A percentile compares a stretch with the other conserved stretches of the same genome.
phyloP scores from a whole-genome alignment of 2,797 vertebrate species.

The Lacerta agilis region DNA sequence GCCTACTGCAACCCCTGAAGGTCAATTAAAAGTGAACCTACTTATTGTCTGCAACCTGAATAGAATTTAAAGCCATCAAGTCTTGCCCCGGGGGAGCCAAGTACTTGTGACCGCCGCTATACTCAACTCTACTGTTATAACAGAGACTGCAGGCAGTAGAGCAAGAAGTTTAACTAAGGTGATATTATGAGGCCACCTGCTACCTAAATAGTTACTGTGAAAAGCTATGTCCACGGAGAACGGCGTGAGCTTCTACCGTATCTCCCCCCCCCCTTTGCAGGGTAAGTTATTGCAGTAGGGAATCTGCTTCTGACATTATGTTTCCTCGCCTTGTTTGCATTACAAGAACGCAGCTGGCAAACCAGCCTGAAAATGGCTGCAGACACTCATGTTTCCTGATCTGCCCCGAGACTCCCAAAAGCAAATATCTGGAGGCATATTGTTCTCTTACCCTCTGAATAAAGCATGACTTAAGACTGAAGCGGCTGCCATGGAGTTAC shows the following conservation, averaged over 20 bases:
- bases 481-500: neutral
- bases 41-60: neutral
- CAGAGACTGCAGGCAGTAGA: neutral
- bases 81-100: neutral
- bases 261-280: neutral
- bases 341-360: neutral
- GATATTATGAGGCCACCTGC: neutral
- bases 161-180: neutral
- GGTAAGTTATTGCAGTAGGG: neutral
- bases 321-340: neutral
- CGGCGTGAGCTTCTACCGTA: neutral
- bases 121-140: neutral
- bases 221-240: neutral
- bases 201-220: neutral
- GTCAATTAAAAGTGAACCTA: neutral
- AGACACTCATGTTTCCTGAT: neutral
- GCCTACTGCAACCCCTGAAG: neutral
- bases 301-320: neutral
- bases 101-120: neutral
- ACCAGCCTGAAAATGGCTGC: neutral
- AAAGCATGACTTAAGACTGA: neutral
- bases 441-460: slow-evolving; percentile 4
- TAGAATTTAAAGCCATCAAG: neutral
- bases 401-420: neutral
- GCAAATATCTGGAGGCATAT: neutral